Conservation (phyloP, 2,888 invertebrate species). For the Microplitis deprimator region DNA sequence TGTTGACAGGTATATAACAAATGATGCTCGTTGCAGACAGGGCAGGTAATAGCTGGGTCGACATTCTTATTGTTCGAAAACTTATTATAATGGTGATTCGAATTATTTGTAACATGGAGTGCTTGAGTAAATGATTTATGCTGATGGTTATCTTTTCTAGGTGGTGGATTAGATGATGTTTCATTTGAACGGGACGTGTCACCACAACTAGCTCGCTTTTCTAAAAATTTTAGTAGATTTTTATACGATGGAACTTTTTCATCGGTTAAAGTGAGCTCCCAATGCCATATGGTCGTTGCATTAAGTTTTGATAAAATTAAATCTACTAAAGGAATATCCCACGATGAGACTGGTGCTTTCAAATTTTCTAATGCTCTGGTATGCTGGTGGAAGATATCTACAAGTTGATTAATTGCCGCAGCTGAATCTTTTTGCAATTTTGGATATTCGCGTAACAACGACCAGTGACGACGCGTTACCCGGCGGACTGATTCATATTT, state of each 20-base stretch:
- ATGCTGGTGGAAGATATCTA: slow-evolving; percentile 19
- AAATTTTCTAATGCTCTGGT: slow-evolving; percentile 26
- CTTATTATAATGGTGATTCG: neutral
- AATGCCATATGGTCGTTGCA: slow-evolving; percentile 30
- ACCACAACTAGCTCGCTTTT: slow-evolving; percentile 32
- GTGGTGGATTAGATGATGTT: neutral
- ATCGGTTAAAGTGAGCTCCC: slow-evolving; percentile 27
- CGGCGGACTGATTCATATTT: slow-evolving; percentile 20
- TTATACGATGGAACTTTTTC: neutral
- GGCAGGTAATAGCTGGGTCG: neutral
- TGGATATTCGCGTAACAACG: slow-evolving; percentile 11
- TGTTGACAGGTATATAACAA: neutral
- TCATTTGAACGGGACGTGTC: neutral
- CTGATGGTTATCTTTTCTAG: neutral
- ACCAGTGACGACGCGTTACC: neutral
- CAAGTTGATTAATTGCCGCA: neutral
- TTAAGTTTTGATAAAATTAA: slow-evolving; percentile 33
- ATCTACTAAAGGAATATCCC: slow-evolving; percentile 35
- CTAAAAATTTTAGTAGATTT: slow-evolving; percentile 23
- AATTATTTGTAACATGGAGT: neutral
- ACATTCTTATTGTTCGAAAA: neutral
- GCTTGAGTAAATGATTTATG: neutral
- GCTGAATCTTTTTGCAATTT: slow-evolving; percentile 15
- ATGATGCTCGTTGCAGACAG: slow-evolving; percentile 17
- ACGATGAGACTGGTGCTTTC: slow-evolving; percentile 24